phyloP scores from a whole-genome alignment of 2,888 invertebrate genomes.

The Drosophila aldrichi region DNA sequence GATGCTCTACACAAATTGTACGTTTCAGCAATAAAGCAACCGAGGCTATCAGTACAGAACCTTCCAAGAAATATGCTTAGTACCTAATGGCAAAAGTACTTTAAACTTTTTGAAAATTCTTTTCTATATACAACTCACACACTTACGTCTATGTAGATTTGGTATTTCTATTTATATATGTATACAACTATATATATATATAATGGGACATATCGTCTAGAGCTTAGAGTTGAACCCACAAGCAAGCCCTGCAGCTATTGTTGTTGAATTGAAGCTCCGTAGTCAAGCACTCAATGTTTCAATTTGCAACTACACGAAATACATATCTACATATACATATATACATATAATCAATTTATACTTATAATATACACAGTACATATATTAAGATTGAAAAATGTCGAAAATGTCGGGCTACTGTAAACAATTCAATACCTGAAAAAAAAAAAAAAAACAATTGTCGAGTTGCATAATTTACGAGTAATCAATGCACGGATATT shows the following conservation, averaged over 20 bases:
- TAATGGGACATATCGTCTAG: slow-evolving; percentile 23
- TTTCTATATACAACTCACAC: slow-evolving; percentile 27
- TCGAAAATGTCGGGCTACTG: slow-evolving; percentile 73
- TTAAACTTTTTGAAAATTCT: slow-evolving; percentile 43
- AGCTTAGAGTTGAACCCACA: slow-evolving; percentile 36
- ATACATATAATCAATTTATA: slow-evolving; percentile 9
- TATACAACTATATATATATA: slow-evolving; percentile 9
- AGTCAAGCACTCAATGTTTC: slow-evolving; percentile 29
- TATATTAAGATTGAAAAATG: slow-evolving; percentile 27
- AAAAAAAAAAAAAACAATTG: slow-evolving; percentile 35
- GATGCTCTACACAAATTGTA: slow-evolving; percentile 31
- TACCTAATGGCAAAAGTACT: slow-evolving; percentile 10
- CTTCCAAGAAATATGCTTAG: slow-evolving; percentile 69
- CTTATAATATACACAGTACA: background rate
- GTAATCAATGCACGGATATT: slow-evolving; percentile 16
- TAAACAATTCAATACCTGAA: slow-evolving; percentile 27
- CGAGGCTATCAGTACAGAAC: slow-evolving; percentile 81
- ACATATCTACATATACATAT: slow-evolving; percentile 11
- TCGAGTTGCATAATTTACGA: slow-evolving; percentile 71
- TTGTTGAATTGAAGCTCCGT: slow-evolving; percentile 38
- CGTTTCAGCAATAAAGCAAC: slow-evolving; percentile 48
- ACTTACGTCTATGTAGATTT: slow-evolving; percentile 20
- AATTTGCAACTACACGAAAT: slow-evolving; percentile 20
- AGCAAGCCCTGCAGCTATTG: slow-evolving; percentile 74
- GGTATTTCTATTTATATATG: slow-evolving; percentile 8